A percentile compares a stretch with the other conserved stretches of the same genome.
Conservation (phyloP, 1,140 invertebrate species). For the Aphelinus certus region DNA sequence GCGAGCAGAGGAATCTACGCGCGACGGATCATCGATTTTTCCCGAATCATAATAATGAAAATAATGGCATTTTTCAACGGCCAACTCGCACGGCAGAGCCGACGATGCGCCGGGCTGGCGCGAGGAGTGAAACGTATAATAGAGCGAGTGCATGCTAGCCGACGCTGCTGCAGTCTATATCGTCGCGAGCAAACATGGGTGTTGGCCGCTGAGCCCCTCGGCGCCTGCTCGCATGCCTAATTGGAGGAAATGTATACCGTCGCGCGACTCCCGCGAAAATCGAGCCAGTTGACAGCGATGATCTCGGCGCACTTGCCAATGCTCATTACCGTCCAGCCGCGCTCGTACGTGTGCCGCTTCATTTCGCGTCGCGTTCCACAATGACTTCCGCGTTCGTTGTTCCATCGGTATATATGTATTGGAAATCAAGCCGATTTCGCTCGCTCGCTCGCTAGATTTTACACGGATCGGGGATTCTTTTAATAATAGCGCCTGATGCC, state of each 20-base stretch:
- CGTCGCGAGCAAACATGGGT: slow-evolving; percentile 13
- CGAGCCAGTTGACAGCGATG: slow-evolving; percentile 13
- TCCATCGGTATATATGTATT: neutral
- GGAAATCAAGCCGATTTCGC: neutral
- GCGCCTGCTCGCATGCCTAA: slow-evolving; percentile 2
- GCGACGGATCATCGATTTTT: no score
- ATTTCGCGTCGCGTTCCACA: no score
- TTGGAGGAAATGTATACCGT: neutral
- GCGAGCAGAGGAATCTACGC: no score
- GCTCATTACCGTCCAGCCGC: no score
- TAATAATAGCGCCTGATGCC: slow-evolving; percentile 24
- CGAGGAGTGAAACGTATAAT: no score
- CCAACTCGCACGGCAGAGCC: no score
- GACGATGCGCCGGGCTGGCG: no score
- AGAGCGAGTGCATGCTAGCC: no score
- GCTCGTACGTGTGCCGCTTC: no score
- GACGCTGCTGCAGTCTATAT: no score
- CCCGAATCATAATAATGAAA: no score
- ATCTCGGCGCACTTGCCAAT: neutral
- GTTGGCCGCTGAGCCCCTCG: slow-evolving; percentile 10
- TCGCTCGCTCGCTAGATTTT: neutral
- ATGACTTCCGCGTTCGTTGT: neutral
- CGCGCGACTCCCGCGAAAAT: slow-evolving; percentile 1
- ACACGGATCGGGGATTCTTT: neutral
- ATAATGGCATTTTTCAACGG: no score